Evolutionary conservation across 2,888 invertebrate species (phyloP).

Genomic region (Leptinotarsa rubiginosa): DNA sequence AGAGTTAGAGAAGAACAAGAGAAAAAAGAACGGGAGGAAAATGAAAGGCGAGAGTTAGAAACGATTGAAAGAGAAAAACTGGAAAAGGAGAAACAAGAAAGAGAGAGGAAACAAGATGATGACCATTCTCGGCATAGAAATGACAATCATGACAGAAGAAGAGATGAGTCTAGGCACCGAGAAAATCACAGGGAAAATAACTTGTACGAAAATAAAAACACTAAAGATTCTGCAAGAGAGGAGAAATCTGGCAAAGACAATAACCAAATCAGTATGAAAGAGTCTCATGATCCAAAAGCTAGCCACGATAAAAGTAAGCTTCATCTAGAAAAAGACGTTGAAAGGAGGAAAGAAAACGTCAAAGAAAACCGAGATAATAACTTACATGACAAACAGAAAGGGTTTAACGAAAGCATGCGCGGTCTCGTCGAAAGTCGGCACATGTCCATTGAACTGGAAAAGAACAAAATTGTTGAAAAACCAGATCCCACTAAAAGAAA

Average conservation of each 20-base stretch:
- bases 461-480: constrained; percentile 56
- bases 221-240: constrained; percentile 67
- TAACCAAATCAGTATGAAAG: constrained; percentile 49
- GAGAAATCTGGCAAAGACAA: constrained; percentile 49
- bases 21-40: constrained; percentile 55
- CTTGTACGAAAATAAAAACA: constrained; percentile 59
- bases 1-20: constrained; percentile 53
- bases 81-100: constrained; percentile 55
- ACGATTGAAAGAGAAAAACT: constrained; percentile 50
- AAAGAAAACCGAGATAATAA: constrained; percentile 69
- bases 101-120: constrained; percentile 62
- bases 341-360: constrained; percentile 65
- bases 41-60: constrained; percentile 59
- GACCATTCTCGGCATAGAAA: constrained; percentile 60
- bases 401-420: constrained; percentile 46
- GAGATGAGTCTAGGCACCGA: constrained; percentile 69
- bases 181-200: constrained; percentile 67
- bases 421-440: constrained; percentile 64
- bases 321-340: constrained; percentile 64
- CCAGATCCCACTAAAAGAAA: constrained; percentile 68
- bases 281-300: constrained; percentile 43
- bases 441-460: constrained; percentile 68
- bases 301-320: constrained; percentile 56
- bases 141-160: constrained; percentile 65
- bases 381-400: constrained; percentile 68